Percentiles rank a stretch among this genome's conserved stretches.
Evolutionary conservation across 2,113 vertebrate species (phyloP).

Genomic region (Chauna torquata): DNA sequence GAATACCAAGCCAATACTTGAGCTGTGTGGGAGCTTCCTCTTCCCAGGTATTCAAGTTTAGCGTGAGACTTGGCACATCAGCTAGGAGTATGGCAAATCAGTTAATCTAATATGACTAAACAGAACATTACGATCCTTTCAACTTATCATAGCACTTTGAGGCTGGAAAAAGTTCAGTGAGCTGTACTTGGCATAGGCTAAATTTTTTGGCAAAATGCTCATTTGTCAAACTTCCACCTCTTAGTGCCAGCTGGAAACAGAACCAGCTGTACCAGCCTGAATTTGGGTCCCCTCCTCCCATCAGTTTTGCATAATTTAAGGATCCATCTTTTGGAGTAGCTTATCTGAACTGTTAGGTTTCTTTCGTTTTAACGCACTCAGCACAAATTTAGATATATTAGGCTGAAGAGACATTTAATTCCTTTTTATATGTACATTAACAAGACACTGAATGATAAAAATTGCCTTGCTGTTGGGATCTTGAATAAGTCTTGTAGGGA

Average conservation of each 20-base stretch:
- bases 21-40: background rate
- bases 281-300: background rate
- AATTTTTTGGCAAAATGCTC: background rate
- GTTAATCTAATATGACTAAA: background rate
- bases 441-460: background rate
- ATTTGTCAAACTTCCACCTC: background rate
- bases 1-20: background rate
- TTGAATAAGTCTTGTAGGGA: background rate
- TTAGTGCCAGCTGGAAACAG: background rate
- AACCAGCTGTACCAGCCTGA: background rate
- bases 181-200: background rate
- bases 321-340: accelerated
- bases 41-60: background rate
- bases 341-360: background rate
- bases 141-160: background rate
- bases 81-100: background rate
- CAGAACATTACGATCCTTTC: background rate
- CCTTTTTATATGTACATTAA: background rate
- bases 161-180: background rate
- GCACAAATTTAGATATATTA: background rate
- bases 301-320: background rate
- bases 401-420: background rate
- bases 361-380: background rate
- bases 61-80: background rate
- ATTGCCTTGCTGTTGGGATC: background rate